Evolutionary conservation across 2,113 vertebrate genomes (phyloP).

Genomic region (Hemicordylus capensis): DNA sequence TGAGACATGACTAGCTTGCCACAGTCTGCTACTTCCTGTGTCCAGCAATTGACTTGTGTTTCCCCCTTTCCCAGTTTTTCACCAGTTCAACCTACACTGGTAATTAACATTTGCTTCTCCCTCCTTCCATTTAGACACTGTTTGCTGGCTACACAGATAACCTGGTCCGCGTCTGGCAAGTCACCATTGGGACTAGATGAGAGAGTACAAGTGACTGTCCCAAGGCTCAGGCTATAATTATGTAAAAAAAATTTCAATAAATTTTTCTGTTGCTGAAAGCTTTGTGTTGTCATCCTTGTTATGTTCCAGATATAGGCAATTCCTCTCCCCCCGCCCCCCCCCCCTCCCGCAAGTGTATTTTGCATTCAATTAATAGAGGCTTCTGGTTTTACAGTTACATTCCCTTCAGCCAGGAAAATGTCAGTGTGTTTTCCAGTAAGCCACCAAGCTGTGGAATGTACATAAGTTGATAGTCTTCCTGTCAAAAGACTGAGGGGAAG

Average conservation of each 20-base stretch:
- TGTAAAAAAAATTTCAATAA: slow-evolving; percentile 52
- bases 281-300: neutral
- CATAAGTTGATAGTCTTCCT: too few relatives aligned
- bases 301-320: neutral
- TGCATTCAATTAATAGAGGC: neutral
- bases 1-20: neutral
- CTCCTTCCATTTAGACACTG: slow-evolving; percentile 81
- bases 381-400: neutral
- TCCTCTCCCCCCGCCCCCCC: too few relatives aligned
- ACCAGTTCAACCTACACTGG: fast-evolving
- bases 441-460: too few relatives aligned
- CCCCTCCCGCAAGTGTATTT: neutral
- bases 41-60: neutral
- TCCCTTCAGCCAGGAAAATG: neutral
- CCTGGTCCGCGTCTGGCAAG: slow-evolving; percentile 96
- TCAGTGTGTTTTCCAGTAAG: too few relatives aligned
- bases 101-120: fast-evolving
- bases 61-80: too few relatives aligned
- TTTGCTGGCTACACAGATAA: slow-evolving; percentile 97
- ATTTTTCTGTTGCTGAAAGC: neutral
- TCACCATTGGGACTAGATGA: slow-evolving; percentile 94
- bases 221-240: neutral
- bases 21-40: neutral
- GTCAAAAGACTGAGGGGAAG: too few relatives aligned
- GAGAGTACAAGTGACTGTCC: fast-evolving